Conservation (phyloP, 1,140 invertebrate species). For the Ceratina australensis region DNA sequence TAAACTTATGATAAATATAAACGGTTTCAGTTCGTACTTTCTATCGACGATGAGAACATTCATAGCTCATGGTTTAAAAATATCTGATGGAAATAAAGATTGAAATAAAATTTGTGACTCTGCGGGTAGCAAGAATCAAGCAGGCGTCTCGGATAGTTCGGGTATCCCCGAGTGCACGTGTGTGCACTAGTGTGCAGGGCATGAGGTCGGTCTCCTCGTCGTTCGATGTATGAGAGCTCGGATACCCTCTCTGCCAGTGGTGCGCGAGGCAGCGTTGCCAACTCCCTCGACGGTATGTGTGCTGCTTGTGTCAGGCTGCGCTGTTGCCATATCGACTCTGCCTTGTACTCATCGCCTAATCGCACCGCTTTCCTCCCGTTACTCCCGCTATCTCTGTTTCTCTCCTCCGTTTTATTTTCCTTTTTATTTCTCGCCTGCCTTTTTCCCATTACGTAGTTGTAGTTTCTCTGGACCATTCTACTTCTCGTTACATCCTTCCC, state of each 20-base stretch:
- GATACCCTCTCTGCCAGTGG: constrained; percentile 55
- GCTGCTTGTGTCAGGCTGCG: constrained; percentile 65
- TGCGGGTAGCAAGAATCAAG: constrained; percentile 15
- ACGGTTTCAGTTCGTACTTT: no score
- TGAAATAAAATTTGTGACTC: no score
- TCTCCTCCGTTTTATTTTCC: constrained; percentile 34
- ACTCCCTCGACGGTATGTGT: constrained; percentile 50
- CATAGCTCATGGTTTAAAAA: no score
- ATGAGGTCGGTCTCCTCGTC: constrained; percentile 68
- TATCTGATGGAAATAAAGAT: no score
- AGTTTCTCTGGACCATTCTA: neutral
- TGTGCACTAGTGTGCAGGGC: constrained; percentile 59
- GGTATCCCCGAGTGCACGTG: constrained; percentile 54
- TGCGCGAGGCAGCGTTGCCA: constrained; percentile 58
- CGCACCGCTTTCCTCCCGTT: constrained; percentile 8
- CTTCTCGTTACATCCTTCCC: neutral
- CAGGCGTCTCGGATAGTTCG: constrained; percentile 41
- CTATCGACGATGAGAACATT: no score
- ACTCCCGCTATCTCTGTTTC: constrained; percentile 20
- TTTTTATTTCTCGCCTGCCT: constrained; percentile 19
- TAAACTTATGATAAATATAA: no score
- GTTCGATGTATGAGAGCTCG: constrained; percentile 49
- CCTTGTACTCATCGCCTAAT: constrained; percentile 50
- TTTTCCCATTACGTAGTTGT: neutral
- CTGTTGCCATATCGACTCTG: constrained; percentile 78